A percentile compares a stretch with the other conserved stretches of the same genome.
Evolutionary conservation across 2,113 vertebrate genomes (phyloP).

Genomic region (Tragelaphus buxtoni): DNA sequence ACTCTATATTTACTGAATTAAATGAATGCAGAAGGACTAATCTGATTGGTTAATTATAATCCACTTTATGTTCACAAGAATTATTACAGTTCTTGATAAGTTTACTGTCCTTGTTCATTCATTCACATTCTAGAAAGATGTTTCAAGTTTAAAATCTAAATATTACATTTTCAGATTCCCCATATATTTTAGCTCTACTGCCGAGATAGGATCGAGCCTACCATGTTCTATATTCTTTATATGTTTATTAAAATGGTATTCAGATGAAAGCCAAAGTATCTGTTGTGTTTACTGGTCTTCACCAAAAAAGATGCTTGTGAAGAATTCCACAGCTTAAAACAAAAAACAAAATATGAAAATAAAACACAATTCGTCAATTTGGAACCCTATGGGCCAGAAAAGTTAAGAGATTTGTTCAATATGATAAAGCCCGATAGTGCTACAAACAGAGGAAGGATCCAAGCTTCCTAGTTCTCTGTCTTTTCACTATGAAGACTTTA

Average conservation of each 20-base stretch:
- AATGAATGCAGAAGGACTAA: neutral
- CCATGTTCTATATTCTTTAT: neutral
- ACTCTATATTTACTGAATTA: neutral
- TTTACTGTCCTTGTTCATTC: neutral
- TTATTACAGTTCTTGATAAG: neutral
- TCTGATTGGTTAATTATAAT: neutral
- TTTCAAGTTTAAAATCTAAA: constrained; percentile 1
- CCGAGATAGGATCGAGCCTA: neutral
- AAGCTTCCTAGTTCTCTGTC: neutral
- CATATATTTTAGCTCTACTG: neutral
- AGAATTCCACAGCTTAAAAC: constrained; percentile 7
- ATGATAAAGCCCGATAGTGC: neutral
- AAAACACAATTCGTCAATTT: neutral
- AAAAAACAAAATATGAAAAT: neutral
- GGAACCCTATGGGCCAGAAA: neutral
- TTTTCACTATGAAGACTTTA: neutral
- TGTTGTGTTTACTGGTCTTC: neutral
- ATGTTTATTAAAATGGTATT: neutral
- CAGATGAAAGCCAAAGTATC: neutral
- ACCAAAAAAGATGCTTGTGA: neutral
- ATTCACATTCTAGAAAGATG: neutral
- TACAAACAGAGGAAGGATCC: neutral
- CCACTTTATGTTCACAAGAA: neutral
- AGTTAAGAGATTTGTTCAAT: neutral
- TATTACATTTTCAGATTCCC: neutral